phyloP scores from a whole-genome alignment of 2,888 invertebrate genomes.

The Pharmacophagus antenor region DNA sequence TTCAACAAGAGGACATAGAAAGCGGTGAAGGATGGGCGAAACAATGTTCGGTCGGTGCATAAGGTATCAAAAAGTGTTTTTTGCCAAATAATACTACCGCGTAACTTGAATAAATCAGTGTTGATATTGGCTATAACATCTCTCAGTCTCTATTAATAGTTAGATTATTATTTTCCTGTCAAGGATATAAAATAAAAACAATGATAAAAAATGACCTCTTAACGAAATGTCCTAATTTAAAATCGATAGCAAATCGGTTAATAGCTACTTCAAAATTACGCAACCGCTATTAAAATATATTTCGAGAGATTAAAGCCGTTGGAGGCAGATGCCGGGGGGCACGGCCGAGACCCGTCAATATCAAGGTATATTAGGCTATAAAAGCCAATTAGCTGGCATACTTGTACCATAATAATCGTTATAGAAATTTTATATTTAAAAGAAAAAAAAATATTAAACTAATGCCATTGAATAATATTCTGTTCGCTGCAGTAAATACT shows the following conservation, averaged over 20 bases:
- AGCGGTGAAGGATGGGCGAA: no score
- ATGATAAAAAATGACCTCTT: not conserved
- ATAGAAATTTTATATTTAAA: not conserved
- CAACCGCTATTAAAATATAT: slow-evolving; percentile 18
- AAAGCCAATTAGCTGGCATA: slow-evolving; percentile 23
- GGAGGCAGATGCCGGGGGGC: slow-evolving; percentile 25
- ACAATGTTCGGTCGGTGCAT: no score
- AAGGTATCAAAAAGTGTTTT: no score
- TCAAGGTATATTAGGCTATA: slow-evolving; percentile 30
- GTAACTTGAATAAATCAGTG: no score
- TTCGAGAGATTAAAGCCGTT: slow-evolving; percentile 24
- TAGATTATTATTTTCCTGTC: no score
- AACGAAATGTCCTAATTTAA: not conserved
- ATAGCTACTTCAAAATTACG: slow-evolving; percentile 20
- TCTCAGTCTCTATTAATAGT: no score
- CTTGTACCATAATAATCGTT: slow-evolving; percentile 8
- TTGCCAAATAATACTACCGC: no score
- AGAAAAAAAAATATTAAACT: not conserved
- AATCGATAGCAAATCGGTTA: slow-evolving; percentile 4
- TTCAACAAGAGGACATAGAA: no score
- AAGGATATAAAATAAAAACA: not conserved
- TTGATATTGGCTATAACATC: no score
- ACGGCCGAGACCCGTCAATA: slow-evolving; percentile 29
- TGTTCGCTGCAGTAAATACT: no score
- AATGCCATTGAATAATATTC: not conserved